These are phyloP conservation scores for Netelia virgata DNA, from an alignment of 2,888 invertebrate genomes.

Conservation along the genomic window DNA sequence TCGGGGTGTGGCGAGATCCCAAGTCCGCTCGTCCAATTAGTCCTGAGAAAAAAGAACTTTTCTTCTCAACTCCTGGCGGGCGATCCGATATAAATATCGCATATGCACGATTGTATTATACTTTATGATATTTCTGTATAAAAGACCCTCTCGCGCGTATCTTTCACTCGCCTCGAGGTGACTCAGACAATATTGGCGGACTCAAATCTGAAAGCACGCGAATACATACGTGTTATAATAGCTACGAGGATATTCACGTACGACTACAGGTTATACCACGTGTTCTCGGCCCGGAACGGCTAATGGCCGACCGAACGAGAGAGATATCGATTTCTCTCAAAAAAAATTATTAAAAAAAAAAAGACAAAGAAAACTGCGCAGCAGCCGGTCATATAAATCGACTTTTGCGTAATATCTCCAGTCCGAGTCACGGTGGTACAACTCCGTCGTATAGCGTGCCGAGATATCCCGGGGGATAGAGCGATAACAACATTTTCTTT, in stretches of 20 bases:
- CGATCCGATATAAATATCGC: conserved; percentile 19
- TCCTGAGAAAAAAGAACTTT: conserved; percentile 67
- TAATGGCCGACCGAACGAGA: conserved; percentile 55
- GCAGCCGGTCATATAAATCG: conserved; percentile 49
- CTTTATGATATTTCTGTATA: conserved; percentile 30
- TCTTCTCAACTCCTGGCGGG: conserved; percentile 64
- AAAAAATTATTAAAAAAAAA: conserved; percentile 19
- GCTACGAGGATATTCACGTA: too few species aligned
- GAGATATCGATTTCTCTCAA: conserved; percentile 51
- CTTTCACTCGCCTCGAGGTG: conserved; percentile 36
- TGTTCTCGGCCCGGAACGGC: conserved; percentile 43
- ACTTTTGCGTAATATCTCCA: conserved; percentile 49
- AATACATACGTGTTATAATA: background rate
- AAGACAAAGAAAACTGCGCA: conserved; percentile 17
- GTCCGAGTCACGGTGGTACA: conserved; percentile 17
- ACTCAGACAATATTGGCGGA: conserved; percentile 59
- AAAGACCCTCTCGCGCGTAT: conserved; percentile 17
- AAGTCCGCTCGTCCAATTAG: conserved; percentile 71
- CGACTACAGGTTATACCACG: too few species aligned
- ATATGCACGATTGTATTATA: conserved; percentile 15
- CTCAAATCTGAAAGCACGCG: conserved; percentile 15
- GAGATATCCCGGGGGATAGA: conserved; percentile 7
- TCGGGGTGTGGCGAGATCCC: conserved; percentile 66
- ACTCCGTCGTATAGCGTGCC: conserved; percentile 18
- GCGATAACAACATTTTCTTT: conserved; percentile 7